phyloP scores from a whole-genome alignment of 2,797 vertebrate genomes.

The Hoplostethus atlanticus region DNA sequence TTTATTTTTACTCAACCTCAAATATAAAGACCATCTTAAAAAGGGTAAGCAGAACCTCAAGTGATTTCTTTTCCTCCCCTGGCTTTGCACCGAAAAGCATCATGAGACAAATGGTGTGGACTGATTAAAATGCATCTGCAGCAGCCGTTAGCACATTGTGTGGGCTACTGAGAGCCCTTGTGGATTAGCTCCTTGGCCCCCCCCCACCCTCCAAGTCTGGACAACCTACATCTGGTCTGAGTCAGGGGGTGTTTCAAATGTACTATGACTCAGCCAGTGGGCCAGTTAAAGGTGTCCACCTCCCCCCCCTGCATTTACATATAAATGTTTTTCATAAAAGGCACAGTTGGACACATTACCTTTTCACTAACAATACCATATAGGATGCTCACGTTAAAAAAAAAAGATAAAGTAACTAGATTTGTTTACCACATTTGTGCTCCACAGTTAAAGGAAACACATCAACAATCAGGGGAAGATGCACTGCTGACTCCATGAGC shows the following conservation, averaged over 20 bases:
- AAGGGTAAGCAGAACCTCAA: slow-evolving; percentile 50
- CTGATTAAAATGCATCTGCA: slow-evolving; percentile 71
- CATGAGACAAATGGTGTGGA: slow-evolving; percentile 49
- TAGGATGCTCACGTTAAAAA: too few relatives aligned
- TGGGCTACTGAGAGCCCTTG: slow-evolving; percentile 65
- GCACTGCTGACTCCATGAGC: slow-evolving; percentile 42
- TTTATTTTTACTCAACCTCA: slow-evolving; percentile 19
- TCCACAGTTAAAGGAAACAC: slow-evolving; percentile 14
- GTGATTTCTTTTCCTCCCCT: slow-evolving; percentile 41
- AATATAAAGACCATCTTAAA: slow-evolving; percentile 47
- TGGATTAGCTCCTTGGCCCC: slow-evolving; percentile 41
- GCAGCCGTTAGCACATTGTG: slow-evolving; percentile 59
- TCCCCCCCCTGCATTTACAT: slow-evolving; percentile 54
- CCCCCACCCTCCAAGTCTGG: slow-evolving; percentile 47
- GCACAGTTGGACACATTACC: too few relatives aligned
- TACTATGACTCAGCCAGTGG: slow-evolving; percentile 61
- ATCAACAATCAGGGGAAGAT: slow-evolving; percentile 43
- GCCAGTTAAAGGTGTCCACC: slow-evolving; percentile 26
- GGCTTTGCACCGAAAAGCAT: slow-evolving; percentile 48
- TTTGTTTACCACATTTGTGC: neutral
- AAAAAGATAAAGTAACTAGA: too few relatives aligned
- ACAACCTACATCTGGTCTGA: slow-evolving; percentile 69
- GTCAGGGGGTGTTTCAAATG: slow-evolving; percentile 65
- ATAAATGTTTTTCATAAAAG: neutral
- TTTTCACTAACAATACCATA: too few relatives aligned